These are phyloP conservation scores for Nycteola revayana DNA, from an alignment of 2,888 invertebrate species.

Conservation along the genomic window DNA sequence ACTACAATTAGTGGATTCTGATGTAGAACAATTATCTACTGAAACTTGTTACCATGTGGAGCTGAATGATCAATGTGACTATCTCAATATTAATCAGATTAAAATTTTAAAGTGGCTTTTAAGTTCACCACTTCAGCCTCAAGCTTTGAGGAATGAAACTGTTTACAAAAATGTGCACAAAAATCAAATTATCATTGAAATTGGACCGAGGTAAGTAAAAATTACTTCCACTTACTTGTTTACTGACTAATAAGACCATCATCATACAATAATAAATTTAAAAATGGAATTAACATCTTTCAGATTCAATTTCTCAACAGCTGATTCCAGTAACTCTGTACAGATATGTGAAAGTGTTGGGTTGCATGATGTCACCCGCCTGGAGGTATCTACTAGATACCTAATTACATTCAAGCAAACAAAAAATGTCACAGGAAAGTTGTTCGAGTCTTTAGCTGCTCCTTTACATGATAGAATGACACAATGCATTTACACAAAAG, in stretches of 20 bases:
- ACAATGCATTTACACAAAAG: slow-evolving; percentile 89
- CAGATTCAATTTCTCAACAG: slow-evolving; percentile 96
- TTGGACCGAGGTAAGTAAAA: slow-evolving; percentile 89
- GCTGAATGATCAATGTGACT: slow-evolving; percentile 67
- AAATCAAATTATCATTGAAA: slow-evolving; percentile 86
- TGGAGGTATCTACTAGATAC: slow-evolving; percentile 93
- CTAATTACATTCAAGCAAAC: slow-evolving; percentile 76
- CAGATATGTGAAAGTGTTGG: slow-evolving; percentile 95
- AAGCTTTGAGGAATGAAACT: slow-evolving; percentile 80
- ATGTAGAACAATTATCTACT: slow-evolving; percentile 81
- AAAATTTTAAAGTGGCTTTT: slow-evolving; percentile 90
- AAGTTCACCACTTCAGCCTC: slow-evolving; percentile 85
- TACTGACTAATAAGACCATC: too few relatives aligned
- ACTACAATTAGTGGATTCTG: slow-evolving; percentile 68
- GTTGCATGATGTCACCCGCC: slow-evolving; percentile 86
- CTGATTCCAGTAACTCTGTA: slow-evolving; percentile 97
- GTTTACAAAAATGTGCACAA: slow-evolving; percentile 62
- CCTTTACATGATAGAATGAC: slow-evolving; percentile 96
- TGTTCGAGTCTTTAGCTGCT: slow-evolving; percentile 76
- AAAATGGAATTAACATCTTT: slow-evolving; percentile 18
- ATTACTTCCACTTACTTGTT: too few relatives aligned
- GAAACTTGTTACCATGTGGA: slow-evolving; percentile 93
- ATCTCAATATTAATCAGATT: slow-evolving; percentile 82
- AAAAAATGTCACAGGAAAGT: slow-evolving; percentile 53
- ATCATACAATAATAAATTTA: too few relatives aligned